phyloP scores from a whole-genome alignment of 1,140 invertebrate species.

The Drosophila auraria region DNA sequence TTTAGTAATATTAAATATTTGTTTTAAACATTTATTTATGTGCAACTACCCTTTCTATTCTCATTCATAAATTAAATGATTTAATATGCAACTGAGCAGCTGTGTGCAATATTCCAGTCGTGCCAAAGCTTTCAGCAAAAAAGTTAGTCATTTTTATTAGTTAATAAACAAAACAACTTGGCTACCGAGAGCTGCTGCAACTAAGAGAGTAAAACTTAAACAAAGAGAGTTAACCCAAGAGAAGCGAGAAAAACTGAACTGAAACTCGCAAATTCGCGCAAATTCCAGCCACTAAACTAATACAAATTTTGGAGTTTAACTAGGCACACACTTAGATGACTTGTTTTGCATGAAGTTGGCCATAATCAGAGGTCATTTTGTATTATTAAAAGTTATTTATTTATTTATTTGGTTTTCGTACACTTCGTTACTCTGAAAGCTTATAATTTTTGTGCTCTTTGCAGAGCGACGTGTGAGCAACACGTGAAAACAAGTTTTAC shows the following conservation, averaged over 20 bases:
- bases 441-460: conserved; percentile 48
- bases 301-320: conserved; percentile 21
- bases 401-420: conserved; percentile 25
- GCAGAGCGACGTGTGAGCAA: conserved; percentile 45
- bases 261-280: conserved; percentile 32
- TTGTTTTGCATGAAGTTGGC: conserved; percentile 35
- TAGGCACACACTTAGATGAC: conserved; percentile 3
- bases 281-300: conserved; percentile 29
- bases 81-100: conserved; percentile 42
- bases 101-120: conserved; percentile 27
- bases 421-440: conserved; percentile 25
- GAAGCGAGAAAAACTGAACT: conserved; percentile 16
- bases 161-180: conserved; percentile 24
- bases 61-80: conserved; percentile 31
- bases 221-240: conserved; percentile 45
- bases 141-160: conserved; percentile 40
- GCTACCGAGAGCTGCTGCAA: conserved; percentile 3
- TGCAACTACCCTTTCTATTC: background rate
- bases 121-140: conserved; percentile 27
- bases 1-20: background rate
- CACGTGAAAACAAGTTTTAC: conserved; percentile 80
- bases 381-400: conserved; percentile 24
- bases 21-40: background rate
- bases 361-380: conserved; percentile 30
- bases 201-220: conserved; percentile 34